Conservation (phyloP, 2,888 invertebrate species). For the Ferdinandea cuprea region DNA sequence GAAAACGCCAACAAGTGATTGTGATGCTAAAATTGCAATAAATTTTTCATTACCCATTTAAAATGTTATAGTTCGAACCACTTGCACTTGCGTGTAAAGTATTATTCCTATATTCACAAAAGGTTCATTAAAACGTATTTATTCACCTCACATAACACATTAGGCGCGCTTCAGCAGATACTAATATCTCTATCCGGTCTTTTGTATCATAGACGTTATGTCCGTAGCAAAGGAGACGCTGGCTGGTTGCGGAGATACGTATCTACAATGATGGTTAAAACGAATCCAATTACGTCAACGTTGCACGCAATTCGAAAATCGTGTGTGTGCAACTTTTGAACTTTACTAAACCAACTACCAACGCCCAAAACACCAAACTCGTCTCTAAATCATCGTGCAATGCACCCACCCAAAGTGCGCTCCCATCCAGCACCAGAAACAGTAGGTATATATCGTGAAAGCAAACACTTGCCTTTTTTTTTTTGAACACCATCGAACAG, state of each 20-base stretch:
- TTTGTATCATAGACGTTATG: no score
- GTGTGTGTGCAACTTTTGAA: constrained; percentile 66
- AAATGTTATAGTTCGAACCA: no score
- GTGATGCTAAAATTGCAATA: no score
- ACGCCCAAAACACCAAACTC: constrained; percentile 66
- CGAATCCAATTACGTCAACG: constrained; percentile 62
- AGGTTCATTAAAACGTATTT: constrained; percentile 5
- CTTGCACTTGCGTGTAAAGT: no score
- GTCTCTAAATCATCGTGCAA: constrained; percentile 53
- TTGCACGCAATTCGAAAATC: constrained; percentile 42
- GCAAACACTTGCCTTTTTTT: constrained; percentile 27
- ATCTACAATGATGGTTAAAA: constrained; percentile 23
- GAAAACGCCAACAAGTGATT: no score
- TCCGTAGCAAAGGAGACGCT: no score
- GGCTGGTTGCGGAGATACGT: no score
- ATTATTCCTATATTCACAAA: not conserved
- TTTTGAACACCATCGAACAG: constrained; percentile 23
- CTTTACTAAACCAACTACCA: constrained; percentile 67
- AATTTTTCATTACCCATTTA: no score
- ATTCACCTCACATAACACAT: constrained; percentile 30
- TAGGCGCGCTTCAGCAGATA: not conserved
- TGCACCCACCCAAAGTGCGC: constrained; percentile 57
- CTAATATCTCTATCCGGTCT: not conserved
- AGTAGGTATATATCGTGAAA: constrained; percentile 28
- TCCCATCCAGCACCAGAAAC: constrained; percentile 25